Evolutionary conservation across 2,888 invertebrate species (phyloP).

Genomic region (Pyralis farinalis): DNA sequence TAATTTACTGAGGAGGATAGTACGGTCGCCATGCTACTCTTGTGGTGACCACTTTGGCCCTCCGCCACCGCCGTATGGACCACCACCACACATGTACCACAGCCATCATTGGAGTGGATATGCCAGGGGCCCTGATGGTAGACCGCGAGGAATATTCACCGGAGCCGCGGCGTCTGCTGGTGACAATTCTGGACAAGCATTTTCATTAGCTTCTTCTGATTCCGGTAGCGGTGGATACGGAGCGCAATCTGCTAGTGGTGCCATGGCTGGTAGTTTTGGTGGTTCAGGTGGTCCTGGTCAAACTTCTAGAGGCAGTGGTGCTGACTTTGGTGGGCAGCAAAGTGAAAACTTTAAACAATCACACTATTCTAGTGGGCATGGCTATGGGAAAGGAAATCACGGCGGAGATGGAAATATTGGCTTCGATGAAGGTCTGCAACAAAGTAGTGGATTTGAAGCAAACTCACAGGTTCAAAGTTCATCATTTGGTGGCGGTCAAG

Average conservation of each 20-base stretch:
- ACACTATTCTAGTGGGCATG: constrained; percentile 26
- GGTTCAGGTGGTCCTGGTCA: constrained; percentile 9
- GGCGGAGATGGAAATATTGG: constrained; percentile 12
- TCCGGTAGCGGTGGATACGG: constrained; percentile 9
- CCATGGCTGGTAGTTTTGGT: constrained; percentile 6
- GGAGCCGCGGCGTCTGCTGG: constrained; percentile 42
- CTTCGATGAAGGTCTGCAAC: constrained; percentile 3
- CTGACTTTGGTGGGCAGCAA: constrained; percentile 12
- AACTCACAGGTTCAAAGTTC: constrained; percentile 5
- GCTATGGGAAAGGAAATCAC: constrained; percentile 8
- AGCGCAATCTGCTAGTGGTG: not conserved
- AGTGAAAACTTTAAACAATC: constrained; percentile 25
- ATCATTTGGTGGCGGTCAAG: constrained; percentile 3
- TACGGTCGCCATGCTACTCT: constrained; percentile 32
- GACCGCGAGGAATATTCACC: constrained; percentile 46
- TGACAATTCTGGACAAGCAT: constrained; percentile 36
- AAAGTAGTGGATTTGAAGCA: constrained; percentile 7
- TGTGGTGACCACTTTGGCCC: constrained; percentile 17
- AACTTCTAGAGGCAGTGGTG: not conserved
- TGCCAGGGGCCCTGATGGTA: constrained; percentile 34
- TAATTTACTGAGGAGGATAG: constrained; percentile 25
- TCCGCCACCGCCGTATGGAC: constrained; percentile 16
- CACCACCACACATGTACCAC: constrained; percentile 31
- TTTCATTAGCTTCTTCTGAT: constrained; percentile 35
- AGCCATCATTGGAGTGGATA: constrained; percentile 56